These are phyloP conservation scores for Melanostoma scalare DNA, from an alignment of 2,888 invertebrate species.

Conservation along the genomic window DNA sequence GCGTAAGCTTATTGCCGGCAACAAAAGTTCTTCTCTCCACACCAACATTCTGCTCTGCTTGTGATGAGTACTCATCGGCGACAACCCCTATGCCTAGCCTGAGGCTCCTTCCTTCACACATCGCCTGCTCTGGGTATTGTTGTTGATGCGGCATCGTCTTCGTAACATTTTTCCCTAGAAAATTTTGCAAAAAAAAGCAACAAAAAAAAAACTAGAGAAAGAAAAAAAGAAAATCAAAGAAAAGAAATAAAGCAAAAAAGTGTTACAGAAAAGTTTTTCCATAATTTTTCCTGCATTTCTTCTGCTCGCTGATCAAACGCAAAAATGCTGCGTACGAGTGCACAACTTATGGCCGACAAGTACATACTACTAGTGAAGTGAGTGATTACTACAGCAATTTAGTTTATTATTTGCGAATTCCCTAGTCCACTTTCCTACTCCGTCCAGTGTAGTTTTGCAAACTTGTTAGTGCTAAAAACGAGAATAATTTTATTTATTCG, in stretches of 20 bases:
- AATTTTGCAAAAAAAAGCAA: constrained; percentile 28
- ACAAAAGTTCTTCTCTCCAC: constrained; percentile 30
- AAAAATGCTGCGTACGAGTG: constrained; percentile 34
- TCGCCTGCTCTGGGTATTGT: constrained; percentile 40
- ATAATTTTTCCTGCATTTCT: constrained; percentile 46
- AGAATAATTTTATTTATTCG: too few species aligned
- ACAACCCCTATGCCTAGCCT: constrained; percentile 29
- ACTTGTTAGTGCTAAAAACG: constrained; percentile 17
- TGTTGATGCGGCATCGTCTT: constrained; percentile 59
- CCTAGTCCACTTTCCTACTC: constrained; percentile 43
- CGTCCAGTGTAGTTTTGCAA: constrained; percentile 47
- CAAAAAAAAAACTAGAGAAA: constrained; percentile 25
- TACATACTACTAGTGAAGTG: constrained; percentile 3
- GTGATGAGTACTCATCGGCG: constrained; percentile 30
- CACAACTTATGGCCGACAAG: constrained; percentile 26
- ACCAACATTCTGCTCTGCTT: too few species aligned
- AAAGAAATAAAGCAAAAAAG: constrained; percentile 13
- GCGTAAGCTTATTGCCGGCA: constrained; percentile 62
- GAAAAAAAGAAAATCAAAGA: constrained; percentile 8
- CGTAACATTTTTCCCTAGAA: constrained; percentile 40
- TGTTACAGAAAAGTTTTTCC: constrained; percentile 11
- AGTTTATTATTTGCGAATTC: constrained; percentile 31
- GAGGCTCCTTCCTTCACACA: constrained; percentile 16
- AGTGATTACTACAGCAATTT: neutral
- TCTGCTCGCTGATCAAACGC: constrained; percentile 3